Evolutionary conservation across 2,113 vertebrate genomes (phyloP).

Genomic region (Corythornis cristatus): DNA sequence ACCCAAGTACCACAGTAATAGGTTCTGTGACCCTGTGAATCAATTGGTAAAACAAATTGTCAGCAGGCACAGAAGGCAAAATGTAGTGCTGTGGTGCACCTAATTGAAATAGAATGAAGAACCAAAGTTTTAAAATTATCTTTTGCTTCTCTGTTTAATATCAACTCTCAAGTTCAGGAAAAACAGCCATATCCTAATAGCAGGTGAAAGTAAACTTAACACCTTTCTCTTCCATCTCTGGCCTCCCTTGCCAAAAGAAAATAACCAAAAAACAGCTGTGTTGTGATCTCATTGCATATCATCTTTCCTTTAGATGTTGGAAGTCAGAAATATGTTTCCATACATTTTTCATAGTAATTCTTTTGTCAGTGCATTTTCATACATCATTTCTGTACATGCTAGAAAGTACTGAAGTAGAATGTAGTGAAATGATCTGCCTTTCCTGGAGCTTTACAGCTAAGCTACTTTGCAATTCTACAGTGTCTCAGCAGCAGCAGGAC

Average conservation of each 20-base stretch:
- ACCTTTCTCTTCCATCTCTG: not conserved
- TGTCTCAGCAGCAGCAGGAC: not conserved
- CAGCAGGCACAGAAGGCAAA: not conserved
- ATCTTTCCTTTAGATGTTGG: not conserved
- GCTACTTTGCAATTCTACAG: not conserved
- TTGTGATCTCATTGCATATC: not conserved
- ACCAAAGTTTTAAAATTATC: not conserved
- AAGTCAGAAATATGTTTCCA: not conserved
- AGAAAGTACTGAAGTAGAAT: not conserved
- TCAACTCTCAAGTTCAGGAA: not conserved
- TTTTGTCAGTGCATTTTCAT: not conserved
- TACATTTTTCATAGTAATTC: not conserved
- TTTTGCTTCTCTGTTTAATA: not conserved
- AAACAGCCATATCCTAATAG: not conserved
- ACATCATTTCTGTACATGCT: constrained; percentile 6
- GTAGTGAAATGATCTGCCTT: not conserved
- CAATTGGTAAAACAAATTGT: not conserved
- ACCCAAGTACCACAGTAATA: not conserved
- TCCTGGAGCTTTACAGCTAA: not conserved
- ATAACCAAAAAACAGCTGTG: not conserved
- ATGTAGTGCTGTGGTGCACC: not conserved
- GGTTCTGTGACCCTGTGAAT: not conserved
- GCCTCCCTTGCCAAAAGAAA: not conserved
- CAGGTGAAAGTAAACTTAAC: not conserved
- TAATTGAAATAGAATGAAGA: not conserved